Evolutionary conservation across 35 echinoderm and acorn worm species (phyloP).

Genomic region (Ptychodera flava): DNA sequence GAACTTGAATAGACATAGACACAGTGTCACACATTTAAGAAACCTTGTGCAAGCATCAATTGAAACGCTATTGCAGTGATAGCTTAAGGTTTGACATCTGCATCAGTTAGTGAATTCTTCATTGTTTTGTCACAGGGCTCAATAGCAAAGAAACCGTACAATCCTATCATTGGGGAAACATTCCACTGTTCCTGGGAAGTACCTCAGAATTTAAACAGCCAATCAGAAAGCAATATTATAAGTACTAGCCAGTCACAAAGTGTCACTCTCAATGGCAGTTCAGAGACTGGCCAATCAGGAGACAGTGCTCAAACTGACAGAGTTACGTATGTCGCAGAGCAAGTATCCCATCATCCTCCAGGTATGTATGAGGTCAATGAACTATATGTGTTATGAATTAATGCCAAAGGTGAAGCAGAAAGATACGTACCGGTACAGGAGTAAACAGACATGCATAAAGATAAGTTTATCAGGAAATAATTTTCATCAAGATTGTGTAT

Average conservation of each 20-base stretch:
- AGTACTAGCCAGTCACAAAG: not conserved
- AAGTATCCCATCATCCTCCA: constrained; percentile 92
- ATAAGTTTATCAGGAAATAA: no score
- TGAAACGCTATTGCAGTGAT: no score
- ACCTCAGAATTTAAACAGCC: constrained; percentile 4
- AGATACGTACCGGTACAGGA: no score
- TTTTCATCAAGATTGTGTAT: no score
- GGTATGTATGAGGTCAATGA: constrained; percentile 26
- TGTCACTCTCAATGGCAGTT: not conserved
- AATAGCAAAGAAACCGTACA: constrained; percentile 93
- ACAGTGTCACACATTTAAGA: no score
- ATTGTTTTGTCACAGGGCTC: constrained; percentile 82
- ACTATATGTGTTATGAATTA: not conserved
- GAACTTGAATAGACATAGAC: no score
- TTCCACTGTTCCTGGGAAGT: constrained; percentile 88
- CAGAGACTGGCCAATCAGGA: constrained; percentile 40
- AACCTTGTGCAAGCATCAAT: no score
- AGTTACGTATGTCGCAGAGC: constrained; percentile 78
- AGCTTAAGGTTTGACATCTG: no score
- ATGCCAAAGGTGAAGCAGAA: not conserved
- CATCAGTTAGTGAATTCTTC: no score
- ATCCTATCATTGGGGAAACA: constrained; percentile 93
- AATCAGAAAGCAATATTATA: not conserved
- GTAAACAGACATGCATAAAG: no score
- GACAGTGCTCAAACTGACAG: constrained; percentile 21